Conservation (phyloP, 2,797 vertebrate genomes). For the Coccyzus lansbergi region DNA sequence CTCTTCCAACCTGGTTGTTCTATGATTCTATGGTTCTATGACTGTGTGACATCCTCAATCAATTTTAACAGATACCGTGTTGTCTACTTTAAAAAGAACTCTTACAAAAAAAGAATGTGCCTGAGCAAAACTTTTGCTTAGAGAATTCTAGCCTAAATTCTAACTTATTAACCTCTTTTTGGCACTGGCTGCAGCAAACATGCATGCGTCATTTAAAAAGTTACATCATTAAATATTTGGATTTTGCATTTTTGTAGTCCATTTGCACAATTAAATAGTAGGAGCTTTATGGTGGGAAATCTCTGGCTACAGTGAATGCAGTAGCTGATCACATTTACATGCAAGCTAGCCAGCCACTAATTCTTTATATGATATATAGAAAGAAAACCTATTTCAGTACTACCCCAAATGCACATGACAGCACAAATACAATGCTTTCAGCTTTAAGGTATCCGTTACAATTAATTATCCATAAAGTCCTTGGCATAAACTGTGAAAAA, state of each 20-base stretch:
- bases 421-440: constrained; percentile 30
- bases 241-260: background rate
- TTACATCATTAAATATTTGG: background rate
- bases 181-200: background rate
- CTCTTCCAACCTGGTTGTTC: no score
- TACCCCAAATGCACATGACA: constrained; percentile 17
- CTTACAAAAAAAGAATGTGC: background rate
- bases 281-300: background rate
- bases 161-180: background rate
- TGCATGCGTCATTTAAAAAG: background rate
- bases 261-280: background rate
- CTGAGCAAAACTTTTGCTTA: background rate
- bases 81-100: background rate
- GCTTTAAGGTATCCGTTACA: constrained; percentile 35
- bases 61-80: background rate
- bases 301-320: background rate
- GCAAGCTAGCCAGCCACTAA: background rate
- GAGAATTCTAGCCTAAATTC: background rate
- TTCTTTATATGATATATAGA: background rate
- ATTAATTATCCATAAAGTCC: constrained; percentile 50
- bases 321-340: background rate
- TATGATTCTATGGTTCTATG: no score
- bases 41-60: background rate
- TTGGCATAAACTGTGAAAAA: constrained; percentile 25
- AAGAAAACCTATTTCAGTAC: background rate